Evolutionary conservation across 1,140 invertebrate genomes (phyloP).

Genomic region (Aporrectodea caliginosa): DNA sequence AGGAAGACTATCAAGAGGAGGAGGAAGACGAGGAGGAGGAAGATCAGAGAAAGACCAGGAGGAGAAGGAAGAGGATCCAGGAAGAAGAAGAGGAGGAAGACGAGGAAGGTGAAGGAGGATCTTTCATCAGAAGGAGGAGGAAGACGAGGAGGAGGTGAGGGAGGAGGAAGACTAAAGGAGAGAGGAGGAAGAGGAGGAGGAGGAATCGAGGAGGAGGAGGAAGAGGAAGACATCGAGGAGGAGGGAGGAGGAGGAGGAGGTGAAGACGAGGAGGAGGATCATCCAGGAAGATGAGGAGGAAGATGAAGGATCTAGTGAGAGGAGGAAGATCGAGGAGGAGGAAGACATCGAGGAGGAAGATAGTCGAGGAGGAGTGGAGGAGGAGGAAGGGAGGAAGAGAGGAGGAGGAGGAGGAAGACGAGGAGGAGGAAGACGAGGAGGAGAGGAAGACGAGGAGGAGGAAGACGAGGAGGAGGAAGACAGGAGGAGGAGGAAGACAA

Average conservation of each 20-base stretch:
- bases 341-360: not conserved
- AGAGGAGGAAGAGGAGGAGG: too few species aligned
- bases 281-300: not conserved
- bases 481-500: too few species aligned
- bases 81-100: too few species aligned
- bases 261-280: not conserved
- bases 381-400: not conserved
- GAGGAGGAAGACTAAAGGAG: not conserved
- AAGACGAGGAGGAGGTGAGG: too few species aligned
- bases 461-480: too few species aligned
- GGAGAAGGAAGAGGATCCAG: not conserved
- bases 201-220: too few species aligned
- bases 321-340: not conserved
- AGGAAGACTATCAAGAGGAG: too few species aligned
- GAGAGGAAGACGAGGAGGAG: too few species aligned
- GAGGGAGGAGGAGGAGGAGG: not conserved
- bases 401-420: too few species aligned
- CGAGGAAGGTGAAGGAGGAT: not conserved
- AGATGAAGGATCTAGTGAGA: not conserved
- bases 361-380: slow-evolving; percentile 1
- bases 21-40: too few species aligned
- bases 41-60: not conserved
- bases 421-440: too few species aligned
- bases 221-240: too few species aligned
- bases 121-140: not conserved